phyloP scores from a whole-genome alignment of 2,797 vertebrate species.

The Ciconia nigra region DNA sequence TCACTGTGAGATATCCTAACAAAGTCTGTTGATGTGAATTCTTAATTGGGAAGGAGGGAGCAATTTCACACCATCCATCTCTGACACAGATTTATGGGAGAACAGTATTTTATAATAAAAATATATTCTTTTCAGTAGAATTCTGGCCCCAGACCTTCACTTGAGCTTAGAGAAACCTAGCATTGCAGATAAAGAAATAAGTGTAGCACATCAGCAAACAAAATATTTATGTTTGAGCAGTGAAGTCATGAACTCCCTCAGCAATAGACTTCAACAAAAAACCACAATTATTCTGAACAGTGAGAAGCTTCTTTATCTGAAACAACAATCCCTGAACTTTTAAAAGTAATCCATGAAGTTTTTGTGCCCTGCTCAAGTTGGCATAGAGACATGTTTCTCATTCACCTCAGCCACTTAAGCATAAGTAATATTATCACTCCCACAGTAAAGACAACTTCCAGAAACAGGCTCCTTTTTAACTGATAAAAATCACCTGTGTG shows the following conservation, averaged over 20 bases:
- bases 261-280: background rate
- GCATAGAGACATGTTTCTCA: background rate
- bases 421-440: background rate
- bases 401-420: background rate
- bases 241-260: background rate
- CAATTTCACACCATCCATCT: background rate
- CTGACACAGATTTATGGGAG: background rate
- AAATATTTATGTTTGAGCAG: background rate
- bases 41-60: background rate
- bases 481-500: background rate
- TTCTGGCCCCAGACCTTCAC: background rate
- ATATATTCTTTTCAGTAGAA: background rate
- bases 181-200: background rate
- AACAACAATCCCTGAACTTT: background rate
- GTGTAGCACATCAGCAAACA: background rate
- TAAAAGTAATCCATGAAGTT: background rate
- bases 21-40: background rate
- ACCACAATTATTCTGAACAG: background rate
- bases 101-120: background rate
- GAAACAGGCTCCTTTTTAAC: background rate
- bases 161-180: background rate
- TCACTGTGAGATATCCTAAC: background rate
- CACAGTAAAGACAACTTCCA: background rate
- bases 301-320: background rate
- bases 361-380: background rate